These are phyloP conservation scores for Melanerpes formicivorus DNA, from an alignment of 2,113 vertebrate genomes.

Conservation along the genomic window DNA sequence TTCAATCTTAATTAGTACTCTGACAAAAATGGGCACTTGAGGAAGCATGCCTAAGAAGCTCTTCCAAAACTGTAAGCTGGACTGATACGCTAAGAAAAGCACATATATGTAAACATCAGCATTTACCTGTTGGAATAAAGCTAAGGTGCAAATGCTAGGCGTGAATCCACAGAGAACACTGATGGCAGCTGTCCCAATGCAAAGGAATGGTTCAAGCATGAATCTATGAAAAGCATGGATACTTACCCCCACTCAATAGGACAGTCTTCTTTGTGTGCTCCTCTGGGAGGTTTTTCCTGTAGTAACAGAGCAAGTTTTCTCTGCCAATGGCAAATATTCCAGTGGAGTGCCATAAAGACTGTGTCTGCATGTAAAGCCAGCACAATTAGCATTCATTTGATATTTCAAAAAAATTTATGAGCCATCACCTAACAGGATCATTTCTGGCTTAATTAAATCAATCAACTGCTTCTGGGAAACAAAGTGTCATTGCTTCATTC, in stretches of 20 bases:
- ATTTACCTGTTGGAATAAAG: background rate
- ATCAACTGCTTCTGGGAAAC: constrained; percentile 37
- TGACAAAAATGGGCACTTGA: background rate
- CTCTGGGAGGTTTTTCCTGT: background rate
- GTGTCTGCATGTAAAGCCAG: background rate
- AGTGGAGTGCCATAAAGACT: background rate
- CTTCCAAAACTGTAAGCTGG: background rate
- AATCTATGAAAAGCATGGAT: background rate
- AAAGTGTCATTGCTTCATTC: constrained; percentile 22
- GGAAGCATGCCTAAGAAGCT: background rate
- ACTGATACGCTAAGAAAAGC: background rate
- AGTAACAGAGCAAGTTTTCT: background rate
- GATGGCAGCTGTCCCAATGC: background rate
- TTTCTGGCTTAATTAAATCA: constrained; percentile 48
- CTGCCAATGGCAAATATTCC: background rate
- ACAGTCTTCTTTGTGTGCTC: background rate
- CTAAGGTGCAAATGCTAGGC: background rate
- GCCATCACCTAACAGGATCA: background rate
- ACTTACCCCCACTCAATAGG: background rate
- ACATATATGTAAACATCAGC: background rate
- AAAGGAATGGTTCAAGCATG: background rate
- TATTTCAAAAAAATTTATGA: constrained; percentile 4
- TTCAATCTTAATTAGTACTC: background rate
- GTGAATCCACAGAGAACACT: background rate
- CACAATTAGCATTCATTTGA: background rate